Base-by-base conservation (phyloP, 2,888 invertebrate species). In the Strigamia maritima region DNA sequence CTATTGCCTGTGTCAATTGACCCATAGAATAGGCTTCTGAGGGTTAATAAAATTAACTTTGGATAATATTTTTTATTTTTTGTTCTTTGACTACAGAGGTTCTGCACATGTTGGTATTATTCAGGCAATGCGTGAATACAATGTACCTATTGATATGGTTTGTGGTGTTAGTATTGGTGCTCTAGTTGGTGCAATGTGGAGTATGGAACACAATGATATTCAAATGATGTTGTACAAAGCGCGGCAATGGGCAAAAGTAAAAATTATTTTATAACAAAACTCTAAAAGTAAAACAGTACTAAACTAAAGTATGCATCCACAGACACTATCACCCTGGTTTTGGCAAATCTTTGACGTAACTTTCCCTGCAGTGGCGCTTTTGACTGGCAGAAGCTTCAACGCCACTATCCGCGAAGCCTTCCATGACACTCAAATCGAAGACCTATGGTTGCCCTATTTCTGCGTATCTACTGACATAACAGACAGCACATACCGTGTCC, bases 121-220 rank as follows among this genome's bases (percentile, higher is more conserved):
- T 78, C 93, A 94, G 85, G 94, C 98, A 1, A 93, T 99, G 86
- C 92, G 92, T 88, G 97, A 99, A 86, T 95, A 95, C 10, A 97
- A 97, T 6, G 97, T 99, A 83, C 99, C 99, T 0, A 95, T 99
- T 80, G 99, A 99, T 86, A 97, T 99, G 94, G 95, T 99, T 0
- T 99, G 98, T 0, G 99, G 99, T 0, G 98, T 98, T 14, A 98
- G 97, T 84, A 99, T 99, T 82, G 98, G 99, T 14, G 95, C 98
- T 0, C 93, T 99, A 84, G 96, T 99, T 92, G 98, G 98, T 0
- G 99, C 97, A 0, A 88, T 99, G 0, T 99, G 97, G 95, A 96
- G 96, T 83, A 93, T 94, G 87, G 97, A 98, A 85, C 90, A 93
- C 81, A 94, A 98, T 84, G 74, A 78, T 22, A 92, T 94, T 38